These are phyloP conservation scores for Pimpla rufipes DNA, from an alignment of 2,888 invertebrate species.

Conservation along the genomic window DNA sequence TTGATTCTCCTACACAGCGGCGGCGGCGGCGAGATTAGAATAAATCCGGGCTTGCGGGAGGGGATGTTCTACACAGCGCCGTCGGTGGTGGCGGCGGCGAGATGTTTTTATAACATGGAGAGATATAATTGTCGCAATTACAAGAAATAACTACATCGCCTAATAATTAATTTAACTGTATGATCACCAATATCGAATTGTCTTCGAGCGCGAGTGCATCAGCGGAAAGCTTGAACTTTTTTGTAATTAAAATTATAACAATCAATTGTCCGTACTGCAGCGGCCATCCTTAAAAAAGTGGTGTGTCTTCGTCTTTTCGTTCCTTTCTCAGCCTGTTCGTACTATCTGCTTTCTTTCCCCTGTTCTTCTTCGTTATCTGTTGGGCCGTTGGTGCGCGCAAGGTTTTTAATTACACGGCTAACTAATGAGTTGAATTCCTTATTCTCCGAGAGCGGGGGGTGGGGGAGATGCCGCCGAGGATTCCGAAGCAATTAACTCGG, in stretches of 20 bases:
- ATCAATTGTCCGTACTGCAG: conserved; percentile 27
- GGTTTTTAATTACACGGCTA: conserved; percentile 83
- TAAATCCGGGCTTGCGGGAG: too few species aligned
- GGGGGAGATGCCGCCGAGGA: conserved; percentile 70
- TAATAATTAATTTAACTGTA: too few species aligned
- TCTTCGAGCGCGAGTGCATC: background rate
- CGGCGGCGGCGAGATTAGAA: too few species aligned
- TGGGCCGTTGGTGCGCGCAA: conserved; percentile 79
- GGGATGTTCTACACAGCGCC: too few species aligned
- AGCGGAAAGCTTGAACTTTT: background rate
- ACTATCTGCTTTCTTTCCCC: conserved; percentile 69
- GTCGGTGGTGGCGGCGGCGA: too few species aligned
- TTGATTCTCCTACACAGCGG: too few species aligned
- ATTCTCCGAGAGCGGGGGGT: conserved; percentile 71
- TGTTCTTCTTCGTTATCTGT: conserved; percentile 81
- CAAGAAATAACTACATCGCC: too few species aligned
- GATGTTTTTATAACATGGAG: too few species aligned
- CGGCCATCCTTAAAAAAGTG: conserved; percentile 18
- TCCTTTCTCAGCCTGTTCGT: conserved; percentile 53
- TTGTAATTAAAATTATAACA: background rate
- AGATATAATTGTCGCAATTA: too few species aligned
- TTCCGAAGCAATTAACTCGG: conserved; percentile 77
- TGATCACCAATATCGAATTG: too few species aligned
- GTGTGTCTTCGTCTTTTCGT: conserved; percentile 42
- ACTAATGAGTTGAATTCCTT: conserved; percentile 82